Evolutionary conservation across 2,888 invertebrate genomes (phyloP), one percentile per base, ranked within the genome.

Genomic region (Lingula anatina): DNA sequence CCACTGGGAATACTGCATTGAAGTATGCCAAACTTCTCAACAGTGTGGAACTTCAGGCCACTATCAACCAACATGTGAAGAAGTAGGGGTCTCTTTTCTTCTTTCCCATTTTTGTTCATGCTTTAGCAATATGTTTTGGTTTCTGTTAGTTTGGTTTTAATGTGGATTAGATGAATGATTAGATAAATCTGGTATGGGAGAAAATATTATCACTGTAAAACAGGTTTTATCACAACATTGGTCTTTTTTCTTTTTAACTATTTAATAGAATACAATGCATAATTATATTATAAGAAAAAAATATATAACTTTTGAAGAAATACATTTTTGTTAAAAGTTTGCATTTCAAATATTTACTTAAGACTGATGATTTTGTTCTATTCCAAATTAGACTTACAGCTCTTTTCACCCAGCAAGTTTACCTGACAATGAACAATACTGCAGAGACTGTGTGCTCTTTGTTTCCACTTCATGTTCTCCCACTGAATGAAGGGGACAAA

Each of bases 381-480:
- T n/a, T n/a, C n/a, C n/a, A n/a, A n/a, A n/a, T 21, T 61, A 76
- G 76, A 49, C 57, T 76, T 44, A 67, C 65, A 36, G 48, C 61
- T 24, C 70, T 69, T 49, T 74, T 74, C 61, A 68, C 72, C 51
- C 58, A 56, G 31, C 68, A 71, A 55, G 70, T 75, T 24, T 51
- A 62, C 5, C 49, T 63, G n/a, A 71, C 71, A 2, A 52, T 76
- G 35, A 68, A 70, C 51, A 68, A 69, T 50, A 70, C 70, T 9
- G 75, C 75, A 39, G 54, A 62, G 24, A 65, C 74, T 24, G 49
- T 66, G 39, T 64, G 67, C 44, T 62, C 69, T 25, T 58, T 75
- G 44, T 77, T 77, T 52, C 71, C 72, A 2, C 58, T 75, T 12
- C 77, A 77, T 59, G 70, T 75, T 55, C 70, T 74, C 54, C 66